Conservation (phyloP, 92 coral and sea anemone genomes). For the Phenganax marumi region DNA sequence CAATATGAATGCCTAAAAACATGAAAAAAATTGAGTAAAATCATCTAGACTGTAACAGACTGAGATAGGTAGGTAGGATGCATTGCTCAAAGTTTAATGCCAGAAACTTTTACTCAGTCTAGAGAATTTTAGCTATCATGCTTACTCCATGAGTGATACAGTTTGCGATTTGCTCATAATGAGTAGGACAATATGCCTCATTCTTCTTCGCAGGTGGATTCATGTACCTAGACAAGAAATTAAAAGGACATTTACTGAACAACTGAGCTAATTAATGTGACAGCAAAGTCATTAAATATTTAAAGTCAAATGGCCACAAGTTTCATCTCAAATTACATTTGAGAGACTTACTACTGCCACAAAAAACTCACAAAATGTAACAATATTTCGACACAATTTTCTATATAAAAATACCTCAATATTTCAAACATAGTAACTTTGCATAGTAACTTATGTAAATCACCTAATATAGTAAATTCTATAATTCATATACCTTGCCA, state of each 20-base stretch:
- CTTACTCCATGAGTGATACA: constrained; percentile 91
- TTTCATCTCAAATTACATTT: too few species aligned
- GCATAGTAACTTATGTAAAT: too few species aligned
- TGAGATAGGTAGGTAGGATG: background rate
- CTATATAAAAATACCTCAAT: too few species aligned
- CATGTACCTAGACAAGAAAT: constrained; percentile 58
- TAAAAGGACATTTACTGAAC: background rate
- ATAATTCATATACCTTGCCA: too few species aligned
- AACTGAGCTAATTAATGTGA: background rate
- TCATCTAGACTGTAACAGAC: too few species aligned
- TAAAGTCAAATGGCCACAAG: too few species aligned
- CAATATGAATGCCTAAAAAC: constrained; percentile 66
- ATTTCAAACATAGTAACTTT: too few species aligned
- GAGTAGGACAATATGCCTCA: constrained; percentile 81
- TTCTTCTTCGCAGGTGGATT: constrained; percentile 77
- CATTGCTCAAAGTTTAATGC: background rate
- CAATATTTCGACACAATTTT: too few species aligned
- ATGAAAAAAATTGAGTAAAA: background rate
- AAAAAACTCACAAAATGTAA: too few species aligned
- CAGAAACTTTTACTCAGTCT: background rate
- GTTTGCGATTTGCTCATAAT: constrained; percentile 79
- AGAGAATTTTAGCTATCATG: background rate
- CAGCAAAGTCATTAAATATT: too few species aligned
- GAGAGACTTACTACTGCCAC: too few species aligned
- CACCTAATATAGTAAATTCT: too few species aligned